Percentiles rank a stretch among this genome's conserved stretches.
Conservation (phyloP, 2,888 invertebrate genomes). For the Epistrophe eligans region DNA sequence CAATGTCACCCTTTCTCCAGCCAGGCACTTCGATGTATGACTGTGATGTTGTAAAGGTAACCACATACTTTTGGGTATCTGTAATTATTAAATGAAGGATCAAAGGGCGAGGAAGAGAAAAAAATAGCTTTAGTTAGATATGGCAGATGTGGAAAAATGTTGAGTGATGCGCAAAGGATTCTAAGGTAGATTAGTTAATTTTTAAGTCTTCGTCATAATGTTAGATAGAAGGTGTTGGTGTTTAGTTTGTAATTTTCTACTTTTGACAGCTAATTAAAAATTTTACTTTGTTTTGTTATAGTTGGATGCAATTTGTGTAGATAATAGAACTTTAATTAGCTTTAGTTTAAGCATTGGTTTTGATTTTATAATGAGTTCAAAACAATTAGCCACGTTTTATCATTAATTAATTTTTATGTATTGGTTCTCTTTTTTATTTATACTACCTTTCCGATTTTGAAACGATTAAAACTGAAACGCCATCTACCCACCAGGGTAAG, state of each 20-base stretch:
- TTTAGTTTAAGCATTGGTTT: background rate
- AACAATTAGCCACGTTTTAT: too few species aligned
- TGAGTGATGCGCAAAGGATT: constrained; percentile 9
- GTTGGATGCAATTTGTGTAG: constrained; percentile 19
- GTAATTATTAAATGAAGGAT: constrained; percentile 71
- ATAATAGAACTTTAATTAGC: background rate
- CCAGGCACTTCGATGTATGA: constrained; percentile 97
- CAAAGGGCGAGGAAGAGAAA: background rate
- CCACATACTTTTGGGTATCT: constrained; percentile 96
- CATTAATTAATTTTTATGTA: too few species aligned
- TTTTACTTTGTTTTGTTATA: constrained; percentile 38
- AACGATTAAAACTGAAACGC: too few species aligned
- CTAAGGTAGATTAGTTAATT: background rate
- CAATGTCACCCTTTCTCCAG: constrained; percentile 96
- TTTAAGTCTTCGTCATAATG: background rate
- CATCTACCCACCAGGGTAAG: too few species aligned
- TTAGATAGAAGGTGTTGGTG: background rate
- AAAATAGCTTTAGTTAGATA: background rate
- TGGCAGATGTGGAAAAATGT: constrained; percentile 25
- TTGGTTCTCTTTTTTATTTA: too few species aligned
- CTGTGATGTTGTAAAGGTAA: constrained; percentile 96
- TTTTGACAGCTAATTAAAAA: constrained; percentile 59
- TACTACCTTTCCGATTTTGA: too few species aligned
- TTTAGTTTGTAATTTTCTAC: background rate
- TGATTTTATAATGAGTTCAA: background rate